Evolutionary conservation across 1,140 invertebrate species (phyloP), one percentile per base, ranked within the genome.

Genomic region (Drosophila kepulauana): DNA sequence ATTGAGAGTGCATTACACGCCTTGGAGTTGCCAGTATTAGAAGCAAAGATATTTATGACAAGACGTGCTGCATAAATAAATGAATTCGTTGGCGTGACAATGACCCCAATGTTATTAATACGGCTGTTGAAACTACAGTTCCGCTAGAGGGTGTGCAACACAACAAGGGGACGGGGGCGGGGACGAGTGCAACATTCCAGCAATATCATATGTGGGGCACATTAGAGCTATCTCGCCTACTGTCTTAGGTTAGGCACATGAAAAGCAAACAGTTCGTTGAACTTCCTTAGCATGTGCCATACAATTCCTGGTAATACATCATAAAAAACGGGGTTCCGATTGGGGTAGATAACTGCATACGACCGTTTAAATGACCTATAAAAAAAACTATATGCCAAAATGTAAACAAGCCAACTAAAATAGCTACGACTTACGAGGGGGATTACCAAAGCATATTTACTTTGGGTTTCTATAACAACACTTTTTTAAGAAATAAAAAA

Each of bases 21-120:
- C 30, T 38, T 10, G 65, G 45, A 88, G 72, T 82, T 77, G 81
- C 66, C 6, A 33, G 6, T 33, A 38, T 38, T 38, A 38, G 35
- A 38, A 8, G 35, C 35, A 10, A 38, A 38, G 62, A 75, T 75
- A 78, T 71, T 82, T 75, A 81, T 81, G 74, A 70, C 51, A 25
- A 64, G 59, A 57, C 41, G 28, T 48, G 46, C 52, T 52, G 49
- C 66, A 74, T 82, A 88, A 84, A 88, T 88, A 88, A 88, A 88
- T 84, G 81, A 74, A 88, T 81, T 71, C 68, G 68, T 35, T 59
- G 71, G 51, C 81, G 45, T 88, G 85, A 89, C 85, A 88, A 88
- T 88, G 85, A 89, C 85, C 85, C 85, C 85, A 79, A 84, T 81
- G 85, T 81, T 89, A 88, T 88, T 88, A 88, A 88, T 89, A 89